Evolutionary conservation across 30 jellyfish, hydroid and myxozoan genomes (phyloP).

Genomic region (Chironex yamaguchii): DNA sequence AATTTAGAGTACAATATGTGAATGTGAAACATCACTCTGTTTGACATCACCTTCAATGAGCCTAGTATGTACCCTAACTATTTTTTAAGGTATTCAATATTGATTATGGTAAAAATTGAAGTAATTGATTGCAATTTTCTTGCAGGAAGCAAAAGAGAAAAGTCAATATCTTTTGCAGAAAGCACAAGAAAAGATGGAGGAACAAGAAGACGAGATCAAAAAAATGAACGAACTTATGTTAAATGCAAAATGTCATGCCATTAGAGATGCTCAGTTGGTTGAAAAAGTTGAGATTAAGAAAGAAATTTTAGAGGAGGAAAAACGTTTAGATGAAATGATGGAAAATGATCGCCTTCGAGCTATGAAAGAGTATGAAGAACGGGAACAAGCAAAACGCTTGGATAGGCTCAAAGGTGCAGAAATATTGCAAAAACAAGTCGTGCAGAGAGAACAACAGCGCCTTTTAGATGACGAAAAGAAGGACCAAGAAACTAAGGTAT

Average conservation of each 20-base stretch:
- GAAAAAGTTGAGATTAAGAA: slow-evolving; percentile 95
- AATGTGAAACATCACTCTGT: no score
- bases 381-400: slow-evolving; percentile 78
- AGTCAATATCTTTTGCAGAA: slow-evolving; percentile 88
- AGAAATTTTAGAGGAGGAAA: slow-evolving; percentile 94
- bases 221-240: slow-evolving; percentile 88
- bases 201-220: slow-evolving; percentile 97
- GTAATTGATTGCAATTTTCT: no score
- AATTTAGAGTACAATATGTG: no score
- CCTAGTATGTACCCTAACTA: no score
- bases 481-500: slow-evolving; percentile 95
- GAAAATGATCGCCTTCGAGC: slow-evolving; percentile 95
- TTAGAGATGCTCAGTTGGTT: slow-evolving; percentile 93
- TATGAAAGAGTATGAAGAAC: slow-evolving; percentile 83
- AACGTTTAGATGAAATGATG: slow-evolving; percentile 97
- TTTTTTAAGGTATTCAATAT: no score
- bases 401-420: slow-evolving; percentile 93
- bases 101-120: no score
- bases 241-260: slow-evolving; percentile 99
- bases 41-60: no score
- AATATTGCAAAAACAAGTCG: slow-evolving; percentile 84
- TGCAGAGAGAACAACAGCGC: slow-evolving; percentile 78
- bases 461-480: slow-evolving; percentile 88
- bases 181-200: slow-evolving; percentile 98
- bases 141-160: slow-evolving; percentile 95